Percentiles rank a stretch among this genome's conserved stretches.
Conservation (phyloP, 2,113 vertebrate genomes). For the Phalacrocorax pelagicus region DNA sequence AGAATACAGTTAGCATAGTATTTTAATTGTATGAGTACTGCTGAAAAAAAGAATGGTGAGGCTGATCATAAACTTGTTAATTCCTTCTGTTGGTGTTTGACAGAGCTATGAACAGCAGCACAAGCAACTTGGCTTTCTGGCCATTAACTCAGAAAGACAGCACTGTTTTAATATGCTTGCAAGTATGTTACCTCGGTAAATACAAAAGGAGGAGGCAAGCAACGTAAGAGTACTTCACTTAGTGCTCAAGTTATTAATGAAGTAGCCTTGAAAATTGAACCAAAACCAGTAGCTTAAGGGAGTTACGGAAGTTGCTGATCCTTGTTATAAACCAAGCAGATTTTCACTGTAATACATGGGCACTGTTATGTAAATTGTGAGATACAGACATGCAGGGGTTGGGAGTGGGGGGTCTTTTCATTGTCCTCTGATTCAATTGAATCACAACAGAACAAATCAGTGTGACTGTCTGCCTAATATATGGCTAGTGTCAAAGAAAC, state of each 20-base stretch:
- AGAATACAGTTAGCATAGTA: not conserved
- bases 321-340: not conserved
- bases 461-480: not conserved
- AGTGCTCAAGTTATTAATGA: not conserved
- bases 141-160: not conserved
- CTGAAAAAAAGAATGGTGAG: not conserved
- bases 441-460: not conserved
- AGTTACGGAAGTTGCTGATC: not conserved
- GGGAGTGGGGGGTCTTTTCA: rapidly evolving
- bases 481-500: not conserved
- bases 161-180: not conserved
- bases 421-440: not conserved
- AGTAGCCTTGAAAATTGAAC: not conserved
- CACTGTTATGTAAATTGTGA: not conserved
- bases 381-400: not conserved
- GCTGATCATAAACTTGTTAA: not conserved
- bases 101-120: not conserved
- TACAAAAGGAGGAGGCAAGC: not conserved
- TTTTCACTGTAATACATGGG: not conserved
- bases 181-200: not conserved
- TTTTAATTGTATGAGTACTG: not conserved
- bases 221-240: not conserved
- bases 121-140: not conserved
- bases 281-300: not conserved
- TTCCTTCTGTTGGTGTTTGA: not conserved